These are phyloP conservation scores for Drosophila mimetica DNA, from an alignment of 2,888 invertebrate species.

Conservation along the genomic window DNA sequence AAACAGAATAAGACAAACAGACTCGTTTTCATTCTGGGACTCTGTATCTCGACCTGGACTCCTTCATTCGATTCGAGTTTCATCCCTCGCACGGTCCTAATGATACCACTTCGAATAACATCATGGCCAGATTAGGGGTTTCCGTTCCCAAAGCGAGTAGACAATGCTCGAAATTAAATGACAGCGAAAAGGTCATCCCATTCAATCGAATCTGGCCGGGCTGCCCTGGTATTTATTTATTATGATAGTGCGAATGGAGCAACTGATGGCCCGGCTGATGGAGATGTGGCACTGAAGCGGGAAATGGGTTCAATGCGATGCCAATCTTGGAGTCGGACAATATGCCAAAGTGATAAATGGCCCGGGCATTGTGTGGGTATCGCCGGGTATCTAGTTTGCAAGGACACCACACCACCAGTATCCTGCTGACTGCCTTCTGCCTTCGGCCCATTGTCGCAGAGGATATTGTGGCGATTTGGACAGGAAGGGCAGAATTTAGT, in stretches of 20 bases:
- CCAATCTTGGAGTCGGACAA: slow-evolving; percentile 81
- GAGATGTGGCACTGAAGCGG: slow-evolving; percentile 74
- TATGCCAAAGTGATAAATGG: slow-evolving; percentile 83
- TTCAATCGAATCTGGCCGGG: slow-evolving; percentile 70
- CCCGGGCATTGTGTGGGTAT: slow-evolving; percentile 66
- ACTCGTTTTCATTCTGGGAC: slow-evolving; percentile 31
- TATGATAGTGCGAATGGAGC: slow-evolving; percentile 72
- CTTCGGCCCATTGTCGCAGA: slow-evolving; percentile 66
- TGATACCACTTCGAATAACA: slow-evolving; percentile 76
- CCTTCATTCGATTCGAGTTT: slow-evolving; percentile 58
- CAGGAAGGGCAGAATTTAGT: slow-evolving; percentile 72
- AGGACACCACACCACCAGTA: slow-evolving; percentile 53
- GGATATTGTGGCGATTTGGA: slow-evolving; percentile 80
- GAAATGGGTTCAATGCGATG: slow-evolving; percentile 80
- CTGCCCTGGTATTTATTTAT: slow-evolving; percentile 74
- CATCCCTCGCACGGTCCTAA: slow-evolving; percentile 67
- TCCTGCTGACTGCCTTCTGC: slow-evolving; percentile 32
- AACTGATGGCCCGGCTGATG: slow-evolving; percentile 21
- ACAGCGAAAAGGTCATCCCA: slow-evolving; percentile 78
- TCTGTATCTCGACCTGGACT: slow-evolving; percentile 23
- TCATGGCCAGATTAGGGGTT: slow-evolving; percentile 82
- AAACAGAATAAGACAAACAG: slow-evolving; percentile 53
- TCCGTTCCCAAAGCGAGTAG: slow-evolving; percentile 79
- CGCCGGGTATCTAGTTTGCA: slow-evolving; percentile 54
- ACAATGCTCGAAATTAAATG: slow-evolving; percentile 82